Base-by-base conservation (phyloP, 1,140 invertebrate species). In the Brachionus manjavacas region DNA sequence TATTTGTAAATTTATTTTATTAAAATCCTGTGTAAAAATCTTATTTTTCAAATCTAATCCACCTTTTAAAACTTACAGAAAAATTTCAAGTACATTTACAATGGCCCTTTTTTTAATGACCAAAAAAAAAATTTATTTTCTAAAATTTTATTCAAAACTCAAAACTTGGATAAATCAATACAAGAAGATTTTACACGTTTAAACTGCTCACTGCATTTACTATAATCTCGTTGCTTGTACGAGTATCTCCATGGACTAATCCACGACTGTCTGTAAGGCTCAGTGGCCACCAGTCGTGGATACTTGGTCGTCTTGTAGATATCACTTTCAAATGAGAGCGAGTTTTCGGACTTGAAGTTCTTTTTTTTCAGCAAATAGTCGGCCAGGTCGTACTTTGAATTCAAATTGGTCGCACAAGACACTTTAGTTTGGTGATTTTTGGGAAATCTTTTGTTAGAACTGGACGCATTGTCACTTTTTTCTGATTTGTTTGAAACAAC, bases 91-190 rank as follows among this genome's bases (percentile, higher is more conserved):
- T n/a, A n/a, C n/a, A n/a, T n/a, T n/a, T n/a, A n/a, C n/a, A n/a
- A n/a, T n/a, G n/a, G n/a, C n/a, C n/a, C n/a, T n/a, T n/a, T 35
- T 35, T 35, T 35, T 35, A 35, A 7, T 35, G 31, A 35, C 31
- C 31, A 35, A 35, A 6, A 35, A 35, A 28, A 35, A 35, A 35
- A 35, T 35, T 35, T 35, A 0, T 0, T 35, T 35, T 35, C 31
- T 35, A 35, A 35, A 35, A 35, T 35, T 35, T 35, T 35, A 35
- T 35, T 35, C 0, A 35, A 35, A 35, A 35, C 4, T 35, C 31
- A 81, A 46, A 31, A 81, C 46, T 81, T 81, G 7, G 79, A 81
- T 35, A 81, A 68, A 43, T 81, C 79, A 16, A 81, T 35, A 68
- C 35, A 41, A 43, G 52, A 46, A 46, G 79, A 64, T 35, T 68